phyloP scores from a whole-genome alignment of 2,797 vertebrate species.

The Peromyscus melanophrys region DNA sequence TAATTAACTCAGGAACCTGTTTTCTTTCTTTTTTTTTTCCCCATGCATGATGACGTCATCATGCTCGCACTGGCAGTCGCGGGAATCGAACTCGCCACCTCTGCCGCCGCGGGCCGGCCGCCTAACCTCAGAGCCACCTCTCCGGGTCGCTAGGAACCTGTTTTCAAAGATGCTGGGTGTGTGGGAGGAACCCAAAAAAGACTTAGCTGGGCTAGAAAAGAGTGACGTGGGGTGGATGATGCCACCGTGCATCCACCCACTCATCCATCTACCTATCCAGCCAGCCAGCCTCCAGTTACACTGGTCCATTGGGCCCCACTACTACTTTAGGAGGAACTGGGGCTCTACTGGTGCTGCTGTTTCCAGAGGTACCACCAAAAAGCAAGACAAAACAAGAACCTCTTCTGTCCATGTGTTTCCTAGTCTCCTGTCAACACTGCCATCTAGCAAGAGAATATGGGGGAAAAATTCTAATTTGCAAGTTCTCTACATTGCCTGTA shows the following conservation, averaged over 20 bases:
- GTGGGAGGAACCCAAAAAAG: neutral
- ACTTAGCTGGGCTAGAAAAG: constrained; percentile 7
- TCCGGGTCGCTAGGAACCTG: no score
- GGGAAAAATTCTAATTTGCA: neutral
- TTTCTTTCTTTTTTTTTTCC: no score
- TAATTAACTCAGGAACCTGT: constrained; percentile 47
- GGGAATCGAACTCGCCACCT: no score
- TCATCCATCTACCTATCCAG: neutral
- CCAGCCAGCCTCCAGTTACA: neutral
- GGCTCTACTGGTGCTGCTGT: neutral
- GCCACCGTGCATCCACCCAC: neutral
- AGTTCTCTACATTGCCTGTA: neutral
- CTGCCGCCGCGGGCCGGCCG: no score
- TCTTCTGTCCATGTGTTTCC: neutral
- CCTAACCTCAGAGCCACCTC: no score
- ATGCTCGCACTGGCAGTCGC: no score
- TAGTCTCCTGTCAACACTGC: constrained; percentile 3
- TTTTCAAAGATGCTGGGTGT: neutral
- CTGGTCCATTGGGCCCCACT: neutral
- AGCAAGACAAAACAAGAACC: neutral
- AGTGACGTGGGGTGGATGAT: neutral
- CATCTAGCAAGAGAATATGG: neutral
- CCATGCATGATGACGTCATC: no score
- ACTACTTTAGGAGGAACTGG: neutral
- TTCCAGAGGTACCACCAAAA: neutral